Percentiles rank a stretch among this genome's conserved stretches.
These are phyloP conservation scores for Drosophila pseudotalamancana DNA, from an alignment of 2,888 invertebrate species.

Conservation along the genomic window DNA sequence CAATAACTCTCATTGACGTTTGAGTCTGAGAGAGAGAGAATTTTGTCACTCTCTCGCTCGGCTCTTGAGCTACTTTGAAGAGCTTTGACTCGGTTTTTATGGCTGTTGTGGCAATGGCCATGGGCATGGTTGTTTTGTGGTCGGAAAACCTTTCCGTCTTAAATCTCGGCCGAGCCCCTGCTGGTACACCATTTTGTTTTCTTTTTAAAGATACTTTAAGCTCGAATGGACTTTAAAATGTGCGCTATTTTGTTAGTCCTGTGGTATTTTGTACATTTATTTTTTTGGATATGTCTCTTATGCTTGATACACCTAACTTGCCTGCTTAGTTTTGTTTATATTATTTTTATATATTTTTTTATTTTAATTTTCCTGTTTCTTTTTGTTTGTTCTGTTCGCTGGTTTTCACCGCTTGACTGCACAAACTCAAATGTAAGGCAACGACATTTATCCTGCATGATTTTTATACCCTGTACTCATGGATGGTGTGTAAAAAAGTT, in stretches of 20 bases:
- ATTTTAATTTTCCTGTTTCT: conserved; percentile 26
- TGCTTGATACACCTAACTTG: conserved; percentile 30
- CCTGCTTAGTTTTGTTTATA: conserved; percentile 52
- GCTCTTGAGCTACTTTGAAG: conserved; percentile 53
- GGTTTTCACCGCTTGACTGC: conserved; percentile 53
- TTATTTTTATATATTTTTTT: conserved; percentile 28
- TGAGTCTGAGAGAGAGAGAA: too few relatives aligned
- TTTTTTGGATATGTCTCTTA: conserved; percentile 19
- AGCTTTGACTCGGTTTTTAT: conserved; percentile 26
- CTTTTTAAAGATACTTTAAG: conserved; percentile 53
- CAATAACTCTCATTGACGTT: not conserved
- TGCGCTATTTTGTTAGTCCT: conserved; percentile 25
- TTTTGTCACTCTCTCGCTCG: not conserved
- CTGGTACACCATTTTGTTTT: not conserved
- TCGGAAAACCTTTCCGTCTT: conserved; percentile 38
- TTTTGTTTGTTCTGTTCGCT: conserved; percentile 31
- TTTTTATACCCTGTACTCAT: conserved; percentile 5
- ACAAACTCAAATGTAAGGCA: conserved; percentile 53
- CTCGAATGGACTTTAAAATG: conserved; percentile 67
- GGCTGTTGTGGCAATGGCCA: conserved; percentile 36
- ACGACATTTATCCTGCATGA: conserved; percentile 41
- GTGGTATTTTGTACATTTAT: not conserved
- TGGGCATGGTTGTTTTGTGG: conserved; percentile 38
- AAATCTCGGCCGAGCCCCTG: conserved; percentile 36
- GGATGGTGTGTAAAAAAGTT: not conserved